A percentile compares a stretch with the other conserved stretches of the same genome.
Evolutionary conservation across 2,888 invertebrate genomes (phyloP).

Genomic region (Hirtodrosophila histrioides): DNA sequence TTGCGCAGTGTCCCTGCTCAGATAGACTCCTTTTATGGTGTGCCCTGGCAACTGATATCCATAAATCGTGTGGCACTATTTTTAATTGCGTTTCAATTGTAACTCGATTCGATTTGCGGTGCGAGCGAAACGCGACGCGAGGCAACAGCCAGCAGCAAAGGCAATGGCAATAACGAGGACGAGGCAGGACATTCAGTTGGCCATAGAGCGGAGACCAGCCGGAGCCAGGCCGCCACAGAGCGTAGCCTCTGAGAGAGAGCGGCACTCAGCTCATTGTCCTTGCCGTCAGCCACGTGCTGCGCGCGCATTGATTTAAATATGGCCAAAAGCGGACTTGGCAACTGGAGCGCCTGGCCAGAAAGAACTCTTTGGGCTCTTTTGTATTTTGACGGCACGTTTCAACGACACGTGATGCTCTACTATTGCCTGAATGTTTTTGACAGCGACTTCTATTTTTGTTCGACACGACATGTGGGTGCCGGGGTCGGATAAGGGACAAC

Average conservation of each 20-base stretch:
- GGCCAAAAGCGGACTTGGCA: constrained; percentile 39
- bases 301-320: constrained; percentile 81
- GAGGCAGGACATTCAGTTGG: constrained; percentile 51
- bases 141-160: constrained; percentile 51
- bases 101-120: constrained; percentile 4
- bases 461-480: constrained; percentile 40
- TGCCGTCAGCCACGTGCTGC: constrained; percentile 84
- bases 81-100: constrained; percentile 64
- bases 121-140: constrained; percentile 32
- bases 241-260: not conserved
- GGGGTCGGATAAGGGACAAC: constrained; percentile 1
- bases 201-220: constrained; percentile 37
- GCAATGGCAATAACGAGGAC: constrained; percentile 67
- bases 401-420: constrained; percentile 40
- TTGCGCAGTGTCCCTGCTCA: constrained; percentile 57
- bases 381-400: constrained; percentile 61
- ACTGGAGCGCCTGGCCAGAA: constrained; percentile 18
- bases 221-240: constrained; percentile 50
- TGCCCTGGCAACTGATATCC: constrained; percentile 56
- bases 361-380: constrained; percentile 19
- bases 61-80: constrained; percentile 53
- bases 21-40: constrained; percentile 56
- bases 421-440: constrained; percentile 18
- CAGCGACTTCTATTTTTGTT: constrained; percentile 55
- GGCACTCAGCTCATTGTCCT: constrained; percentile 41